Conservation (phyloP, 2,888 invertebrate species). For the Thymelicus sylvestris region DNA sequence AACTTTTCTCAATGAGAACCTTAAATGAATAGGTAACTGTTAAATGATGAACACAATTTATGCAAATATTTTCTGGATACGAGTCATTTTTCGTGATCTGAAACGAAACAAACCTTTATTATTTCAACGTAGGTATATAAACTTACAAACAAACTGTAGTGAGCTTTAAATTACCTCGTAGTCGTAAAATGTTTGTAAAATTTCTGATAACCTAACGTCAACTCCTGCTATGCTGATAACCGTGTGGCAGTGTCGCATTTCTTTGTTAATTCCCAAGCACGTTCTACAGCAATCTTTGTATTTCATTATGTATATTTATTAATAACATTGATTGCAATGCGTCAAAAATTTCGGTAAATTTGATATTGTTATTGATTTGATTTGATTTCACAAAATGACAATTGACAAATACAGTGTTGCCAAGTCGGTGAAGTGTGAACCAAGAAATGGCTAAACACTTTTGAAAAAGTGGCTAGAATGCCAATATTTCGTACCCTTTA, state of each 20-base stretch:
- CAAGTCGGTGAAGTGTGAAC: too few relatives aligned
- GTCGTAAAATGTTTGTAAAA: constrained; percentile 70
- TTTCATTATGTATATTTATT: constrained; percentile 45
- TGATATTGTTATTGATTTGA: too few relatives aligned
- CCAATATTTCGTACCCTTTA: too few relatives aligned
- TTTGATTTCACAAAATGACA: too few relatives aligned
- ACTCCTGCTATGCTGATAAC: constrained; percentile 64
- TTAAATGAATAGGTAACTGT: constrained; percentile 79
- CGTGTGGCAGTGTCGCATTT: constrained; percentile 69
- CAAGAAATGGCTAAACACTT: too few relatives aligned
- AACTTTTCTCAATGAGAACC: constrained; percentile 67
- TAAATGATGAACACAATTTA: constrained; percentile 74
- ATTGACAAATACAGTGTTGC: too few relatives aligned
- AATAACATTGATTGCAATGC: too few relatives aligned
- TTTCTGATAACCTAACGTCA: constrained; percentile 66
- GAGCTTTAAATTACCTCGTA: constrained; percentile 59
- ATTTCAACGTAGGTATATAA: background rate
- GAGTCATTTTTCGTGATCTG: constrained; percentile 55
- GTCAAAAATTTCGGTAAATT: too few relatives aligned
- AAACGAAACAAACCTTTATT: constrained; percentile 38
- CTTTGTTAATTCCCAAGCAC: constrained; percentile 65
- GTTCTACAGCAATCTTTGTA: constrained; percentile 70
- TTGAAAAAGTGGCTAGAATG: too few relatives aligned
- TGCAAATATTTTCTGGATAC: constrained; percentile 69
- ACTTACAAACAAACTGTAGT: background rate